A percentile compares a stretch with the other conserved stretches of the same genome.
These are phyloP conservation scores for Chelonoidis abingdonii DNA, from an alignment of 2,113 vertebrate species.

Conservation along the genomic window DNA sequence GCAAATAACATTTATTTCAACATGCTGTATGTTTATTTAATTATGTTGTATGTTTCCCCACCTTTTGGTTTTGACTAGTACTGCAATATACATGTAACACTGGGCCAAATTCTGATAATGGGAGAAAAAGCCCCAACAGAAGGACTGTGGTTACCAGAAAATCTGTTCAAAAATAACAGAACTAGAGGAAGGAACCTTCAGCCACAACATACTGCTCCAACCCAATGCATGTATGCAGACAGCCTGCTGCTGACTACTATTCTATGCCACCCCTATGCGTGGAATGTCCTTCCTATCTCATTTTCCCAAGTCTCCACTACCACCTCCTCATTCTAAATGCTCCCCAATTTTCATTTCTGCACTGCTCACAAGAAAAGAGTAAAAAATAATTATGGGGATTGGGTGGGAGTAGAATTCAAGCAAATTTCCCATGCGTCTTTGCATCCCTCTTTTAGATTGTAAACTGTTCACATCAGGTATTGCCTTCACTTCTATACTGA, in stretches of 20 bases:
- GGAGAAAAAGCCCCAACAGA: constrained; percentile 22
- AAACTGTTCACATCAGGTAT: background rate
- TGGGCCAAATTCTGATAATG: background rate
- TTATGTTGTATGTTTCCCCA: background rate
- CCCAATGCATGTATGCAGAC: background rate
- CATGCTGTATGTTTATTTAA: background rate
- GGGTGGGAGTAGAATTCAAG: background rate
- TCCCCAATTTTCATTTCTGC: background rate
- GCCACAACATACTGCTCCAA: constrained; percentile 6
- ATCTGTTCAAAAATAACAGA: background rate
- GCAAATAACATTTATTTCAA: background rate
- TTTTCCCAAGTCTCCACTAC: background rate
- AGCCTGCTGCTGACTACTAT: background rate
- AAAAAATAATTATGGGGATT: background rate
- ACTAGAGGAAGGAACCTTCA: constrained; percentile 28
- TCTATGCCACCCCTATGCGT: constrained; percentile 23
- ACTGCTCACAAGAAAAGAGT: background rate
- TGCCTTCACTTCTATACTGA: background rate
- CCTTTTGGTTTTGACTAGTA: background rate
- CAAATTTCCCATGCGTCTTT: background rate
- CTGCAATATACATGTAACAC: background rate
- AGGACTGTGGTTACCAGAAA: constrained; percentile 40
- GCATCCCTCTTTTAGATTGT: background rate
- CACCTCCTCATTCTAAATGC: accelerated
- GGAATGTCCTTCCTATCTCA: constrained; percentile 8